Evolutionary conservation across 2,113 vertebrate genomes (phyloP).

Genomic region (Zingel zingel): DNA sequence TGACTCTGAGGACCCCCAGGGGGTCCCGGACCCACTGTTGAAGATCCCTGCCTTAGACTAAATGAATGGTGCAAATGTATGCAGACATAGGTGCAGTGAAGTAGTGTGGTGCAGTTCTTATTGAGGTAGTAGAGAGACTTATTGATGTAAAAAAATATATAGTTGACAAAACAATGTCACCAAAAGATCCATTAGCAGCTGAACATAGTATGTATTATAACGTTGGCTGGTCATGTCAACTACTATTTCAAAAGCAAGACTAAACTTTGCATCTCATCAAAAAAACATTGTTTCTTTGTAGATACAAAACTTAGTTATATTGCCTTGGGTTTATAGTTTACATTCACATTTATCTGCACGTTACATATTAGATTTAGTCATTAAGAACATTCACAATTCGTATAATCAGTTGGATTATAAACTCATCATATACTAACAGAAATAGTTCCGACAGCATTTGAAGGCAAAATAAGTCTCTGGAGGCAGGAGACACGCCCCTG

Average conservation of each 20-base stretch:
- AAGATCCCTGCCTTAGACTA: too few species aligned
- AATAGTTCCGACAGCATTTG: slow-evolving; percentile 28
- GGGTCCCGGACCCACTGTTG: too few species aligned
- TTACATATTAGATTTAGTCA: background rate
- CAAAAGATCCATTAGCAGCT: background rate
- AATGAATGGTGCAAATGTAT: background rate
- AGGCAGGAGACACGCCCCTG: slow-evolving; percentile 61
- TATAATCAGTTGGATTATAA: background rate
- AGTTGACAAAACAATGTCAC: background rate
- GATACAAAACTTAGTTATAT: too few species aligned
- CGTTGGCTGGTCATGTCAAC: background rate
- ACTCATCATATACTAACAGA: background rate
- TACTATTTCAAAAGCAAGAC: background rate
- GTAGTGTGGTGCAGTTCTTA: background rate
- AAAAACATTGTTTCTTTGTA: too few species aligned
- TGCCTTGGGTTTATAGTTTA: background rate
- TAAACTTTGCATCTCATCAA: too few species aligned
- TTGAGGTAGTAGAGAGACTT: background rate
- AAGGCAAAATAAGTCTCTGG: slow-evolving; percentile 45
- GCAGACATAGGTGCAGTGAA: background rate
- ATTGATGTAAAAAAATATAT: background rate
- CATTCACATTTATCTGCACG: too few species aligned
- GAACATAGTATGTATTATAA: background rate
- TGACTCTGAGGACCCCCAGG: too few species aligned
- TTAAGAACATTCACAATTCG: background rate